A percentile compares a stretch with the other conserved stretches of the same genome.
Conservation (phyloP, 2,888 invertebrate species). For the Nudaria mundana region DNA sequence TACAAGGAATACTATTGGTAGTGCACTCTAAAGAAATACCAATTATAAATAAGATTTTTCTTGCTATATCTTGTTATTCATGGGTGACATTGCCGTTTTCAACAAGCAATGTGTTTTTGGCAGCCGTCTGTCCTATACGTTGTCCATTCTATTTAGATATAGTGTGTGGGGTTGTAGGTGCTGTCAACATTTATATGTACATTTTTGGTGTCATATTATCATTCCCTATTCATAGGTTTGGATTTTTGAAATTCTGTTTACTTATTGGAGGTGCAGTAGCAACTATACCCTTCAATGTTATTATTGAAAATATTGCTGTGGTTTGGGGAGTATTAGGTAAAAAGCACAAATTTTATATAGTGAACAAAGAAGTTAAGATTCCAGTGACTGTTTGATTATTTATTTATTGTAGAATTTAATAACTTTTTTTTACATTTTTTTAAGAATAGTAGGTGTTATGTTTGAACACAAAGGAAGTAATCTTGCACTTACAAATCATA, state of each 20-base stretch:
- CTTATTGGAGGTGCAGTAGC: conserved; percentile 93
- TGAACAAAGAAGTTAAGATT: conserved; percentile 93
- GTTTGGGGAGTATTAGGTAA: conserved; percentile 96
- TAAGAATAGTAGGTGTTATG: conserved; percentile 52
- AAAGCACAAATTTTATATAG: conserved; percentile 98
- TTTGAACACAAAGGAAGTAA: conserved; percentile 60
- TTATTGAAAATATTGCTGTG: conserved; percentile 97
- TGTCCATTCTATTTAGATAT: conserved; percentile 92
- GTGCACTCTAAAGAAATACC: conserved; percentile 94
- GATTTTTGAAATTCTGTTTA: conserved; percentile 87
- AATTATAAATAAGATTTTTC: conserved; percentile 87
- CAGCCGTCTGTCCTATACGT: conserved; percentile 92
- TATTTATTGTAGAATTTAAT: conserved; percentile 25
- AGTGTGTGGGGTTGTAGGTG: conserved; percentile 94
- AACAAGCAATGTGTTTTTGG: conserved; percentile 93
- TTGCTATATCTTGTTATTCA: conserved; percentile 95
- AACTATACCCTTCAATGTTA: conserved; percentile 95
- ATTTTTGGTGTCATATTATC: conserved; percentile 98
- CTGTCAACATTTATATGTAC: conserved; percentile 98
- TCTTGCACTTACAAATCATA: conserved; percentile 46
- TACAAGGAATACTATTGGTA: conserved; percentile 94
- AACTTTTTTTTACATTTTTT: conserved; percentile 42
- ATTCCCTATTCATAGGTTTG: conserved; percentile 93
- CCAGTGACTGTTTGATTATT: conserved; percentile 82
- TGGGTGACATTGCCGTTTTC: conserved; percentile 97